Evolutionary conservation across 2,888 invertebrate genomes (phyloP), one percentile per base, ranked within the genome.

Genomic region (Mallateleia sp.): DNA sequence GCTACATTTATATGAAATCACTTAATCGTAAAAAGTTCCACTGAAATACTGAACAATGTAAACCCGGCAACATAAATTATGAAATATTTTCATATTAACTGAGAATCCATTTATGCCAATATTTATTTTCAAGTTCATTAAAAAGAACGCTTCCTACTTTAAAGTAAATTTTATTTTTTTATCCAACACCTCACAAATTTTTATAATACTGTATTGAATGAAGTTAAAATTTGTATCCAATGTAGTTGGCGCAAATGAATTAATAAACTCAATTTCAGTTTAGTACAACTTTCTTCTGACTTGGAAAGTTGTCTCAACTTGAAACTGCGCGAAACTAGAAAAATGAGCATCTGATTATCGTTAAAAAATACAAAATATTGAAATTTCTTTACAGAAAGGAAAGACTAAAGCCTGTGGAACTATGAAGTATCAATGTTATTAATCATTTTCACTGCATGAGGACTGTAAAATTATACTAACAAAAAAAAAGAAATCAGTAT

Each of bases 231-330:
- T 71, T 74, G 45, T 58, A 67, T 50, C 11, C 66, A 64, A 71
- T 69, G 42, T 28, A 42, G 72, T 69, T 82, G 24, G 62, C 47
- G 47, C 45, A 56, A 84, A 78, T 84, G 71, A 78, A 78, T 84
- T 77, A 84, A 78, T 78, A 77, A 83, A 83, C 71, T 77, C 77
- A 77, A 78, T 77, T 84, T 84, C 72, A 77, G 78, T 79, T 42
- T 42, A 7, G 34, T 45, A 22, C 50, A 79, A 84, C 84, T 84
- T 84, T 84, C 79, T 79, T 78, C 50, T 42, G 28, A 74, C 62
- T 64, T 82, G 64, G 64, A 71, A 77, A 71, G 69, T 77, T 77
- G 77, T 66, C 54, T 25, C 52, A 38, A 47, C 8, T 58, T 52
- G 60, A 50, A 72, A 56, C 64, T 22, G 66, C 34, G 50, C 78